Evolutionary conservation across 1,140 invertebrate genomes (phyloP), one percentile per base, ranked within the genome.

Genomic region (Ceratitis capitata): DNA sequence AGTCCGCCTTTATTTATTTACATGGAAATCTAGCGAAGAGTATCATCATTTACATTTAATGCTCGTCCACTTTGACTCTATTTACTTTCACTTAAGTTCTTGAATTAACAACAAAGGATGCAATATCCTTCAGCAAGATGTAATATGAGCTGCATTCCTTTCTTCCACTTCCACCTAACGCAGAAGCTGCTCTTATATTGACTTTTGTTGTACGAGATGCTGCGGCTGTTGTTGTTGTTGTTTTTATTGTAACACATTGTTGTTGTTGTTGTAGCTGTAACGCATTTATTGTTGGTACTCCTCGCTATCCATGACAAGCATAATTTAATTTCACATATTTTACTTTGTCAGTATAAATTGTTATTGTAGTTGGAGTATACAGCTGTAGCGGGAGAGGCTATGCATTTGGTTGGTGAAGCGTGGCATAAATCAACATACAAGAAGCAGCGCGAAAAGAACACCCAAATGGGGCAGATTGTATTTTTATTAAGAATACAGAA

Each of bases 251-350:
- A 26, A 29, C n/a, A 3, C 26, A 61, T 4, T 1, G 49, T 19
- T 6, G 0, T 58, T 58, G 26, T 58, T 58, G 19, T 58, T 58
- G 23, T 16, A 23, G n/a, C 3, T 23, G 23, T 5, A 26, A 29
- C n/a, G 6, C 26, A 61, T 4, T 1, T 53, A 23, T 29, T 32
- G 29, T 61, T 64, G 29, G 3, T 16, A 10, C 23, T 32, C 32
- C 1, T 26, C 23, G 29, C 58, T 35, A 32, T 64, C 29, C 58
- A 64, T 64, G 29, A 23, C 58, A 32, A 64, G 23, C 58, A 64
- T 64, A 64, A 64, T 64, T 64, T 64, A 64, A 64, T 64, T 64
- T 64, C 58, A 64, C 29, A 64, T 64, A 64, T 64, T 64, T 64
- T 32, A 35, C 23, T 3, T 23, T 64, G 58, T 64, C 58, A 0